Conservation (phyloP, 2,797 vertebrate species). For the Enteromius thamalakanensis region DNA sequence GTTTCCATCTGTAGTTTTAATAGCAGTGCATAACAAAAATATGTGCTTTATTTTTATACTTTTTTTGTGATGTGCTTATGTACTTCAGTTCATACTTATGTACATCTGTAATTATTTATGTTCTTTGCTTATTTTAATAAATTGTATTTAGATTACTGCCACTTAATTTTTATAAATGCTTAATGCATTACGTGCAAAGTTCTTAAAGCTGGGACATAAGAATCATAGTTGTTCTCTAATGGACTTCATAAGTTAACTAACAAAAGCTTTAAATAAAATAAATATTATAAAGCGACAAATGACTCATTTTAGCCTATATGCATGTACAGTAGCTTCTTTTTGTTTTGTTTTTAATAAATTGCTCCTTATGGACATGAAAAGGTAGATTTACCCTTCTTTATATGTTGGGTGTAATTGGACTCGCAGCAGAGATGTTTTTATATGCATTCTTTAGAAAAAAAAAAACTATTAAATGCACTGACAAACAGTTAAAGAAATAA, state of each 20-base stretch:
- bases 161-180: neutral
- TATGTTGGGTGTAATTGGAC: neutral
- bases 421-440: too few species aligned
- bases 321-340: neutral
- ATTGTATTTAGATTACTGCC: conserved; percentile 4
- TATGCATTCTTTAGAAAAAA: neutral
- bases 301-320: neutral
- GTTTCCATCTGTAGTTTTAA: conserved; percentile 1
- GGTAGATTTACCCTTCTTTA: neutral
- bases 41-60: conserved; percentile 61
- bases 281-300: neutral
- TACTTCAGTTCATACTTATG: neutral
- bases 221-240: neutral
- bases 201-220: neutral
- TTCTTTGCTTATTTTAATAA: conserved; percentile 23
- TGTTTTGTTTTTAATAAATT: neutral
- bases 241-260: neutral
- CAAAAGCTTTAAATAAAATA: neutral
- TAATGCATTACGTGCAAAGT: neutral
- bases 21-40: conserved; percentile 48
- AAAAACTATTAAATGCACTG: neutral
- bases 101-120: conserved; percentile 70
- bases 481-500: neutral
- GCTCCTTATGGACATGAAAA: neutral
- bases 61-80: conserved; percentile 20